A percentile compares a stretch with the other conserved stretches of the same genome.
These are phyloP conservation scores for Falco concolor DNA, from an alignment of 2,797 vertebrate species.

Conservation along the genomic window DNA sequence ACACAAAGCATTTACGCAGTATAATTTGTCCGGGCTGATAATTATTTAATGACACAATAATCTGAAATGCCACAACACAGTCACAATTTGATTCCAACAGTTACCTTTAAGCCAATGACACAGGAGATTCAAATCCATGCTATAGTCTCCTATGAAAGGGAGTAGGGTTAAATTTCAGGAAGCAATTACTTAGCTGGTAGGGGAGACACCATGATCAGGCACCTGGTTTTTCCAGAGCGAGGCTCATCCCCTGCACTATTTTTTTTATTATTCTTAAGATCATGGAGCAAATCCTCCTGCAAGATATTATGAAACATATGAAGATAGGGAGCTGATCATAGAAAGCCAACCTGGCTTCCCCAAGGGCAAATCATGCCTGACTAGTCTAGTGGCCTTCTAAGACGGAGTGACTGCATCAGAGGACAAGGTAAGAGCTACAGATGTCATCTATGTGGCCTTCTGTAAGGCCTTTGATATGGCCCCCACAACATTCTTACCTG, in stretches of 20 bases:
- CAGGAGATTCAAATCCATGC: neutral
- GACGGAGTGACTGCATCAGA: neutral
- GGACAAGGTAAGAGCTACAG: neutral
- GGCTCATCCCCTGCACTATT: neutral
- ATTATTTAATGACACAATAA: neutral
- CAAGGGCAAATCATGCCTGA: neutral
- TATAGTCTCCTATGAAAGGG: neutral
- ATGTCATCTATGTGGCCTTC: neutral
- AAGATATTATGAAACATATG: neutral
- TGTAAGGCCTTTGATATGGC: neutral
- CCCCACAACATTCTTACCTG: too few relatives aligned
- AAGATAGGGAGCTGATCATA: neutral
- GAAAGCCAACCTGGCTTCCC: neutral
- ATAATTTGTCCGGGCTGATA: neutral
- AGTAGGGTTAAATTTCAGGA: neutral
- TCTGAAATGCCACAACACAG: neutral
- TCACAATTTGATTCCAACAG: neutral
- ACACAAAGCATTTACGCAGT: neutral
- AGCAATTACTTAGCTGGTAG: neutral
- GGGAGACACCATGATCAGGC: neutral
- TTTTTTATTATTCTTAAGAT: neutral
- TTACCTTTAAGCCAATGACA: neutral
- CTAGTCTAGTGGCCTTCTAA: neutral
- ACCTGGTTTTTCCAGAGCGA: neutral
- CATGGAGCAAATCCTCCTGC: neutral